Base-by-base conservation (phyloP, 2,888 invertebrate species). In the Liodrosophila aerea region DNA sequence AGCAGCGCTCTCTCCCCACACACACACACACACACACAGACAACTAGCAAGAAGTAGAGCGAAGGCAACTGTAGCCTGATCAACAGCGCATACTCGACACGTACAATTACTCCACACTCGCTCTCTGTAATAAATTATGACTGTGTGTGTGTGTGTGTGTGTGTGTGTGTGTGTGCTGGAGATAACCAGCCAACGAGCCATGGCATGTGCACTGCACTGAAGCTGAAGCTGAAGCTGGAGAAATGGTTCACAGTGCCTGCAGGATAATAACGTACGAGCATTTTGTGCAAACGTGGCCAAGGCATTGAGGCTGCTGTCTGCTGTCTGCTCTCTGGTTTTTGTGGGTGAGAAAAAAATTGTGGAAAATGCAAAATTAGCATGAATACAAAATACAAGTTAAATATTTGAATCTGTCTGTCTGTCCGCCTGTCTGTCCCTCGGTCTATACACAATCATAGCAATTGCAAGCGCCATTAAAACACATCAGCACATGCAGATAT, bases 301-400 rank as follows among this genome's bases (percentile, higher is more conserved):
- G 51, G 29, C 51, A 37, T 27, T 46, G 47, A 37, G 49, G 46
- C 22, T 22, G 22, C 22, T 22, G 22, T 22, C 22, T 22, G 22
- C 22, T 22, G 22, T n/a, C n/a, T 7, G 4, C 31, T 36, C 29
- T 29, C 5, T 9, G 8, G 8, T 1, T 41, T 47, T 61, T 64
- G 67, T 49, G 69, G 61, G 76, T 56, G 72, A 75, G 65, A 22
- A 22, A 22, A 85, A 80, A 83, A 76, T 85, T 85, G 78, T 80
- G 86, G 69, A 80, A 85, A 81, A 81, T 81, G 85, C 81, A 84
- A 86, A 86, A 81, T 81, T 81, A 81, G 81, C 86, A 81, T 85
- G 84, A 84, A 81, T 81, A 76, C 81, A 66, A 86, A 81, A 81
- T 84, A 73, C 77, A 84, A 81, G 81, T 84, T 86, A 86, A 81